A percentile compares a stretch with the other conserved stretches of the same genome.
phyloP scores from a whole-genome alignment of 2,797 vertebrate genomes.

The Sitta carolinensis region DNA sequence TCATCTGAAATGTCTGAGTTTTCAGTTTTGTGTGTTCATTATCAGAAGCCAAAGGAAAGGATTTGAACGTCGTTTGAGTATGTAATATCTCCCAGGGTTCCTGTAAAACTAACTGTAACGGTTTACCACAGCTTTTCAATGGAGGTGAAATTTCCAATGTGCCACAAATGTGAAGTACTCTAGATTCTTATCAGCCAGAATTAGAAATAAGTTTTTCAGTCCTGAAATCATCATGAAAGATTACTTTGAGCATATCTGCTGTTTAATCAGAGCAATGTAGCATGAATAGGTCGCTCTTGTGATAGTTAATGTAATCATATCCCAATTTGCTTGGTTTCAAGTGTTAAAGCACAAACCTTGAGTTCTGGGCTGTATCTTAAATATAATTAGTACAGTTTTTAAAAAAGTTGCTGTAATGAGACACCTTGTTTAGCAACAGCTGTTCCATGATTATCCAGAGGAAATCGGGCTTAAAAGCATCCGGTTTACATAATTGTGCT shows the following conservation, averaged over 20 bases:
- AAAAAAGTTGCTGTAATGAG: neutral
- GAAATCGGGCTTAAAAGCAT: conserved; percentile 32
- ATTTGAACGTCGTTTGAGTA: neutral
- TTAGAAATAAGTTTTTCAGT: neutral
- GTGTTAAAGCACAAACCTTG: neutral
- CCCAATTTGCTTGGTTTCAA: neutral
- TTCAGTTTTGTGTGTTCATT: neutral
- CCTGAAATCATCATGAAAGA: neutral
- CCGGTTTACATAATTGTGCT: neutral
- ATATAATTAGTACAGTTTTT: neutral
- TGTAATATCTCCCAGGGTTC: neutral
- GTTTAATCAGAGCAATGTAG: neutral
- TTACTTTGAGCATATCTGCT: neutral
- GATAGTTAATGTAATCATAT: neutral
- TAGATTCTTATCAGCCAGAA: neutral
- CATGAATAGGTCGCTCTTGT: neutral
- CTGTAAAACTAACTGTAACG: neutral
- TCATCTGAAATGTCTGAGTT: neutral
- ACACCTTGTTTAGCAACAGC: conserved; percentile 30
- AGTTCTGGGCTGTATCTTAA: neutral
- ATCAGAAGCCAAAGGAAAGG: neutral
- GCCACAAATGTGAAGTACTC: neutral
- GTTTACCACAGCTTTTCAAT: neutral
- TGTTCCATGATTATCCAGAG: neutral
- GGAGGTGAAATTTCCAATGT: neutral